Evolutionary conservation across 2,797 vertebrate genomes (phyloP), one percentile per base, ranked within the genome.

Genomic region (Podarcis siculus): DNA sequence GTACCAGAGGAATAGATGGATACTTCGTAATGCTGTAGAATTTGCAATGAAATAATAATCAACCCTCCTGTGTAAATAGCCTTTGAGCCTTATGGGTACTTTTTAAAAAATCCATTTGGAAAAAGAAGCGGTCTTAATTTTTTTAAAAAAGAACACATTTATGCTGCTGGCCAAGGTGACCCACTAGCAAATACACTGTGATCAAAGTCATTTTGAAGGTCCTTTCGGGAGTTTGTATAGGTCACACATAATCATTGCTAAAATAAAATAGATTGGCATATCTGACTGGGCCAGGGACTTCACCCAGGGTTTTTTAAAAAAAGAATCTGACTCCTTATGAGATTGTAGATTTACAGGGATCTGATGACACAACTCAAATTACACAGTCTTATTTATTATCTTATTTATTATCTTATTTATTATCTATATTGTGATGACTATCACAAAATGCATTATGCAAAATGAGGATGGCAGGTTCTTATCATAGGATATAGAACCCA

Each of bases 11-110:
- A 32, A 19, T 8, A 88, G 76, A 78, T 32, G 73, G 67, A 86
- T 64, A 85, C 45, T 80, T 71, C 45, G 73, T 94, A 90, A 27
- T 88, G 37, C 88, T 93, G 72, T 83, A 78, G 32, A 55, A 80
- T 35, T 81, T 90, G 0, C 86, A 93, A 87, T 86, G 88, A 86
- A 91, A 92, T 78, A 90, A 86, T 77, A 89, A 13, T 83, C 73
- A 93, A 78, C 69, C 77, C n/a, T 87, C 73, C 42, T 87, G 86
- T 84, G 86, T 93, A 72, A 90, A 84, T 15, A 87, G 78, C 80
- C 84, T 91, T 80, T 90, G 90, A 91, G 69, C 25, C 85, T 85
- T 92, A 61, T 71, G 80, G 73, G 21, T 71, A 37, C 86, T 87
- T 94, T 49, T 88, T 45, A 75, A 73, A 49, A 83, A 91, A 27